Base-by-base conservation (phyloP, 2,797 vertebrate species). In the Botia kubotai region DNA sequence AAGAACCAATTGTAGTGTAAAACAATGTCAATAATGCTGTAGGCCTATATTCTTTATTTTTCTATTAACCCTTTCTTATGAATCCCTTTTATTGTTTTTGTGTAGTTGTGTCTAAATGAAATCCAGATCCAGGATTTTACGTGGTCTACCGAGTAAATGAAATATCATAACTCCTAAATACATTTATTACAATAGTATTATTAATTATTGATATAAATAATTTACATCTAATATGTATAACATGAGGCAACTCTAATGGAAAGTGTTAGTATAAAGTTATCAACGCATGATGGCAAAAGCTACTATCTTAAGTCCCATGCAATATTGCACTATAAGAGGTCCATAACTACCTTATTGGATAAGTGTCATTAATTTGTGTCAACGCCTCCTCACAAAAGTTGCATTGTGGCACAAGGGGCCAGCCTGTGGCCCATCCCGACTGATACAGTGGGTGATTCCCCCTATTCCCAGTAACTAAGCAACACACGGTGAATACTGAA, bases 401-500 rank as follows among this genome's bases (percentile, higher is more conserved):
- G 94, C 95, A 96, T 98, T 99, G 97, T 97, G 94, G 95, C 92
- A 74, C 87, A 82, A 81, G 84, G 93, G 94, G 95, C 93, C 95
- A 93, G 96, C 95, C 95, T 95, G 94, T 95, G 91, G 94, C 95
- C 96, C 96, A 96, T 96, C 96, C 96, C 36, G 36, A 1, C 96
- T 95, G 92, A 96, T 97, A 96, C 95, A 97, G 96, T 95, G 94
- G 88, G 93, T 95, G 95, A 97, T 97, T 96, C 95, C 94, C 93
- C 95, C 95, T 95, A 95, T 96, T 97, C 96, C 95, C 95, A 94
- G 97, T 99, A 95, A 96, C 98, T 95, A 97, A 95, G 97, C 97
- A 98, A 99, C 97, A 95, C 95, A 95, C 94, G 94, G 94, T 98
- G 97, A 99, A 98, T 98, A 97, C 96, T 95, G 90, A 94, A 97